Evolutionary conservation across 2,797 vertebrate species (phyloP), one percentile per base, ranked within the genome.

Genomic region (Caiman crocodilus): DNA sequence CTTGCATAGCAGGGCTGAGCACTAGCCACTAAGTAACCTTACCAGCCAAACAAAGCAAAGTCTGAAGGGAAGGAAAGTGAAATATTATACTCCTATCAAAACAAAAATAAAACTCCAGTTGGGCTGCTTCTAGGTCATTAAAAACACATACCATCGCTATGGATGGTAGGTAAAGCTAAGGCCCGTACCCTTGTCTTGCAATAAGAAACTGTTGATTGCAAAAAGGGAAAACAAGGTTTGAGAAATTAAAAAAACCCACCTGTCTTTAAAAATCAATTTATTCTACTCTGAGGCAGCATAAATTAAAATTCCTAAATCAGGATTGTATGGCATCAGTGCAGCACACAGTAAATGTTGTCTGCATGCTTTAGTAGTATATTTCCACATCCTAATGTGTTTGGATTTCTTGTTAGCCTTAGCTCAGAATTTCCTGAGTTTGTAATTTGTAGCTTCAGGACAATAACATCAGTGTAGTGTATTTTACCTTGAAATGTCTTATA

Each of bases 1-100:
- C 58, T 78, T 78, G 35, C 23, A 69, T 42, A 28, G 90, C 32
- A 92, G 64, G 85, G 61, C 85, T 59, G 79, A 81, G 69, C 69
- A 23, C n/a, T 88, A 80, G 76, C 56, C 15, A 10, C 81, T 86
- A 84, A 89, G 4, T 1, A 85, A 89, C 84, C 93, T 80, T 76
- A 91, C 83, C 17, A 88, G 90, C 81, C 87, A 94, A 94, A 95
- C 26, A 82, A 94, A 90, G 76, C 64, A 59, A 90, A 82, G 56
- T 76, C 76, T 82, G 84, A 89, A 83, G 35, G 90, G 93, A 65
- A 58, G 74, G 64, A 74, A 84, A 82, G 60, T 88, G 89, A 94
- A 94, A 76, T 23, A 32, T 77, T 78, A 56, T 74, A 61, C 32
- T 2, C 1, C 93, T 93, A 57, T 32, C 82, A 56, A 4, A 82